Evolutionary conservation across 2,113 vertebrate species (phyloP).

Genomic region (Ahaetulla prasina): DNA sequence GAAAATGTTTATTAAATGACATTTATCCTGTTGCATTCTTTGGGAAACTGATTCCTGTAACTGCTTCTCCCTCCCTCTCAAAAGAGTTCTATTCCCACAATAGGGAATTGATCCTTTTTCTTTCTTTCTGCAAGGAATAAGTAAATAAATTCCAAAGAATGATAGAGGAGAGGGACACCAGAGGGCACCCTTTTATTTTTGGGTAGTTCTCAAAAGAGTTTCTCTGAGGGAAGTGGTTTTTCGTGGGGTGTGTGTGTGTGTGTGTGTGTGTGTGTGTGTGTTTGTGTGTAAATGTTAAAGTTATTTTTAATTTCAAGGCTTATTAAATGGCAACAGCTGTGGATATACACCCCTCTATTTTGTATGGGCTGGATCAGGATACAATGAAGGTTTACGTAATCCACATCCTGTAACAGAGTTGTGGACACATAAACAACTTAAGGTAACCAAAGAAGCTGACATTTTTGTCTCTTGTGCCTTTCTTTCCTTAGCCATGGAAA

Average conservation of each 20-base stretch:
- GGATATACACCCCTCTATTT: conserved; percentile 33
- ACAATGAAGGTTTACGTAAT: not conserved
- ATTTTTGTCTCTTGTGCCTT: not conserved
- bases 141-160: conserved; percentile 32
- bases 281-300: conserved; percentile 2
- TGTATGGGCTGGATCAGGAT: conserved; percentile 13
- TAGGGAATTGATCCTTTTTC: not conserved
- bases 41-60: not conserved
- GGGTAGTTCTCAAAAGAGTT: conserved; percentile 33
- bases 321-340: conserved; percentile 30
- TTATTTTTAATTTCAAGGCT: conserved; percentile 34
- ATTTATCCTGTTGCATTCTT: not conserved
- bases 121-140: conserved; percentile 29
- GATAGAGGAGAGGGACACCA: conserved; percentile 67
- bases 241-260: not conserved
- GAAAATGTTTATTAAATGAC: not conserved
- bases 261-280: not conserved
- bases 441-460: not conserved
- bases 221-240: conserved; percentile 7
- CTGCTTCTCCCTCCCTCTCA: not conserved
- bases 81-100: not conserved
- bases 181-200: conserved; percentile 66
- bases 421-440: not conserved
- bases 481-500: not conserved
- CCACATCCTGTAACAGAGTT: not conserved